Evolutionary conservation across 92 coral and sea anemone species (phyloP).

Genomic region (Porites evermanni): DNA sequence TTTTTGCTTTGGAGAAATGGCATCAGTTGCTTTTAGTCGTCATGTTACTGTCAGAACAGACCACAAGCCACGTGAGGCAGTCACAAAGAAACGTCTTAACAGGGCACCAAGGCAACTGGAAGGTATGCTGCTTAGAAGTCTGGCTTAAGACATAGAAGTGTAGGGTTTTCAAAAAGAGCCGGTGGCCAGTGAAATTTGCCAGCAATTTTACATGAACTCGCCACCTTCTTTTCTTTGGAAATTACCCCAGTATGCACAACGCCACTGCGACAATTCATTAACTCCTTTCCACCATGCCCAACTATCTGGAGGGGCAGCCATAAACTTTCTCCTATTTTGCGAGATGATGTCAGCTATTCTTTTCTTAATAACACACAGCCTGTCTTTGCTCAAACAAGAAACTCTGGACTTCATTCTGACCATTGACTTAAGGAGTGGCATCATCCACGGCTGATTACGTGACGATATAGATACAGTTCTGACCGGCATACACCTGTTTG

Average conservation of each 20-base stretch:
- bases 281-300: slow-evolving; percentile 27
- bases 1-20: slow-evolving; percentile 26
- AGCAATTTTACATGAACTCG: no score
- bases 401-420: not conserved
- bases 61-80: slow-evolving; percentile 13
- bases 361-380: slow-evolving; percentile 20
- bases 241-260: not conserved
- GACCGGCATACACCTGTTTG: slow-evolving; percentile 58
- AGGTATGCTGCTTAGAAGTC: slow-evolving; percentile 4
- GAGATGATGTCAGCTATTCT: slow-evolving; percentile 25
- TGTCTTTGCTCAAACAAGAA: no score
- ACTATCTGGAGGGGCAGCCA: slow-evolving; percentile 23
- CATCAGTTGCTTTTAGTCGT: slow-evolving; percentile 19
- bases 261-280: slow-evolving; percentile 30
- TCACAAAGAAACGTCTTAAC: slow-evolving; percentile 8
- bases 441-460: slow-evolving; percentile 52
- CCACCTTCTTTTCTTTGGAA: no score
- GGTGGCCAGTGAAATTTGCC: no score
- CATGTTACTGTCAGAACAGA: not conserved
- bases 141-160: slow-evolving; percentile 5
- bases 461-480: slow-evolving; percentile 52
- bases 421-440: slow-evolving; percentile 26
- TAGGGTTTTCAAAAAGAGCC: no score
- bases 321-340: slow-evolving; percentile 35
- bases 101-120: slow-evolving; percentile 11